Evolutionary conservation across 2,888 invertebrate species (phyloP), one percentile per base, ranked within the genome.

Genomic region (Cerastis rubricosa): DNA sequence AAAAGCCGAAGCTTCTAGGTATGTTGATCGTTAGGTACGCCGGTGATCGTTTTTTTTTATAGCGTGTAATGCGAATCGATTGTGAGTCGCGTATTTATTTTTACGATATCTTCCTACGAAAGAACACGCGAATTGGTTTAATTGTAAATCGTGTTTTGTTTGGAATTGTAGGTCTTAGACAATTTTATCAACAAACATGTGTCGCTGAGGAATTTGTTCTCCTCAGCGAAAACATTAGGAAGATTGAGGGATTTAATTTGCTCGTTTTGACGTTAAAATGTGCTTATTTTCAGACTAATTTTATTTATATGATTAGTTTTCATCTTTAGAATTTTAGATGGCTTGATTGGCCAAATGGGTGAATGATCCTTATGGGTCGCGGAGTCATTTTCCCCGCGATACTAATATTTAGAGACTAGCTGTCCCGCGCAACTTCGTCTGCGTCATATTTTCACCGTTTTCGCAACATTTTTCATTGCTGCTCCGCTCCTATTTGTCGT

Each of bases 101-200:
- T 81, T 61, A 81, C 79, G 76, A 54, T 57, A 25, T 40, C 81
- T 63, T 40, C 81, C 81, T 35, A 78, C 63, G 47, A 73, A 22
- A 2, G 22, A 29, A 47, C 19, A 29, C 47, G 40, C 43, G 35
- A 75, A 81, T 68, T 54, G 54, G 47, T 64, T 51, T 25, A 54
- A 29, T 75, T 54, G n/a, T 22, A 7, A 47, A 19, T 25, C 22
- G 66, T 22, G 40, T 29, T 49, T 65, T 14, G 40, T 57, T 54
- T 0, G 14, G 25, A 35, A 29, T 65, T 14, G n/a, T 17, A 40
- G 7, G 66, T 40, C 75, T 73, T 6, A 19, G 25, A 45, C 25
- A 4, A 40, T 74, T 40, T 47, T 59, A 25, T 2, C 5, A 14
- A 43, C 1, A 73, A 71, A 9, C 14, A 29, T 40, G 12, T 40